Base-by-base conservation (phyloP, 2,797 vertebrate species). In the Lateolabrax maculatus region DNA sequence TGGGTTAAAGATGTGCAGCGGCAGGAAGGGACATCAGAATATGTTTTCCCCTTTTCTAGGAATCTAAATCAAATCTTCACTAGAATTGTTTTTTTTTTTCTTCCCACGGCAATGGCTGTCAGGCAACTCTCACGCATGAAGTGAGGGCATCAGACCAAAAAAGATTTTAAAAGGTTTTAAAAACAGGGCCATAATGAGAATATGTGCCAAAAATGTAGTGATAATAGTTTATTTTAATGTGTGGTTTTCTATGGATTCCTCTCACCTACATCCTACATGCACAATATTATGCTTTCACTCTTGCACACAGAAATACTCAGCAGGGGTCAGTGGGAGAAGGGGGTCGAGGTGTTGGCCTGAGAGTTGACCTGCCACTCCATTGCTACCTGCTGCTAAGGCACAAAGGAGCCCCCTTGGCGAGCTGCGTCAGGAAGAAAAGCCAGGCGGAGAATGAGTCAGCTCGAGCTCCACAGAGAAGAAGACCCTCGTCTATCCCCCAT, bases 361-460 rank as follows among this genome's bases (percentile, higher is more conserved):
- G 91, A 93, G 89, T 92, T 96, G 96, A 96, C 95, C 95, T 93
- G 90, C 94, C 93, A 94, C 89, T 95, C 93, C 91, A 75, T 64
- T 51, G 93, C 94, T 95, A 95, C 96, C 96, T 96, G 95, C 96
- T 96, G 96, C 90, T 96, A 84, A 25, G 70, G 67, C 90, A 96
- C 95, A 97, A 97, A 94, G 85, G 77, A 86, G 77, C 89, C 92
- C 92, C 93, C 91, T 92, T 78, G 90, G 93, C 73, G 75, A 88
- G 87, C 82, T 75, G 77, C 87, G 81, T 88, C 86, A 82, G 85
- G 80, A 91, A 93, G 94, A 95, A 95, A 95, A 92, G 91, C 89
- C 73, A 66, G 67, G 84, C 78, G 80, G 93, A 95, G 95, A 95
- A 95, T 95, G 91, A 93, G 91, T 92, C 88, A 90, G 92, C 94